Conservation (phyloP, 1,140 invertebrate genomes). For the Acromyrmex echinatior region DNA sequence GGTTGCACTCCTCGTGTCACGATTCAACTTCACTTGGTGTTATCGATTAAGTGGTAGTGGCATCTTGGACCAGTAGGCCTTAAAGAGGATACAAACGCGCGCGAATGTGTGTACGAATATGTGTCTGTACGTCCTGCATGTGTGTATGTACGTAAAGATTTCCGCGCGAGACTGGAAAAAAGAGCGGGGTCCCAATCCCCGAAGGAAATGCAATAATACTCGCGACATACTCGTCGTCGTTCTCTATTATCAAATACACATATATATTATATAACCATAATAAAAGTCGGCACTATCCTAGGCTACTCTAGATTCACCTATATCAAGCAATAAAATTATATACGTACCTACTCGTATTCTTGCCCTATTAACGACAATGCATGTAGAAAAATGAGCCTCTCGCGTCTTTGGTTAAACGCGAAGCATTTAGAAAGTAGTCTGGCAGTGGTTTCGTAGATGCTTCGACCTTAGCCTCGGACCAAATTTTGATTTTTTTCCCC, state of each 20-base stretch:
- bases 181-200: constrained; percentile 55
- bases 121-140: not conserved
- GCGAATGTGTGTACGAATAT: not conserved
- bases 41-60: constrained; percentile 53
- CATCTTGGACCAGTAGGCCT: constrained; percentile 56
- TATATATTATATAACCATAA: constrained; percentile 39
- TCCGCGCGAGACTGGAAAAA: constrained; percentile 67
- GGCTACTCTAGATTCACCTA: constrained; percentile 76
- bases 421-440: constrained; percentile 85
- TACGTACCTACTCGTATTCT: constrained; percentile 70
- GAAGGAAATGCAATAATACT: constrained; percentile 65
- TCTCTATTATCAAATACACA: constrained; percentile 65
- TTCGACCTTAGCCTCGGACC: constrained; percentile 83
- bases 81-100: constrained; percentile 57
- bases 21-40: constrained; percentile 67
- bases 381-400: constrained; percentile 87
- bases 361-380: constrained; percentile 82
- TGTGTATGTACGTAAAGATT: constrained; percentile 52
- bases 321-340: constrained; percentile 76
- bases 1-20: constrained; percentile 18
- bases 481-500: constrained; percentile 81
- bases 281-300: constrained; percentile 71
- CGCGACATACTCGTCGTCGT: constrained; percentile 44
- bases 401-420: constrained; percentile 84
- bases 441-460: constrained; percentile 85